Evolutionary conservation across 1,140 invertebrate genomes (phyloP), one percentile per base, ranked within the genome.

Genomic region (Elymnias hypermnestra): DNA sequence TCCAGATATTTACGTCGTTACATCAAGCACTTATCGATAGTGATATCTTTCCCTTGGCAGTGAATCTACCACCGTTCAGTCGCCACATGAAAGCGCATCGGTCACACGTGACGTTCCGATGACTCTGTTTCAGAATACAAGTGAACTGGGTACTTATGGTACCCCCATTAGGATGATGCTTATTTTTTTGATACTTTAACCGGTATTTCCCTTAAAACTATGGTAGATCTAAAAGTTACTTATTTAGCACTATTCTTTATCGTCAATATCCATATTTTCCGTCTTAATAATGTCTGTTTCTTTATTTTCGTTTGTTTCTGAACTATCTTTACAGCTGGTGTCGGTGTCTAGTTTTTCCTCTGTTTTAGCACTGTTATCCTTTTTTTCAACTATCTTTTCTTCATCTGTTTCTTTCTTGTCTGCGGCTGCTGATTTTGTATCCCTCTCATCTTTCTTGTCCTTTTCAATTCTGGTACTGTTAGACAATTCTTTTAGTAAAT

Each of bases 181-280:
- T n/a, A n/a, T n/a, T n/a, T n/a, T n/a, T n/a, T n/a, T n/a, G n/a
- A n/a, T n/a, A n/a, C n/a, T n/a, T n/a, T 9, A 9, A 3, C 25
- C 25, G 3, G 5, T 29, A 13, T 33, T 7, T 33, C 2, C 2
- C 14, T 33, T 33, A 2, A 2, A 15, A 33, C 5, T 33, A 15
- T 14, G 29, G 13, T 10, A 33, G 13, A 15, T 17, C 15, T 9
- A 5, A 33, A 14, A 33, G 3, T 14, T 15, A 33, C 12, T 2
- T 19, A 9, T 36, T 3, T 31, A 2, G 7, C 9, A 48, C 71
- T 62, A 43, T 38, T 43, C 39, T 25, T 51, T 57, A 10, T 51
- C 53, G 41, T 77, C 73, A 9, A 81, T 35, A 9, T 81, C 75
- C 75, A 81, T 81, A 23, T 65, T 71, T 26, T 72, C 74, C 8